Conservation (phyloP, 1,140 invertebrate species). For the Euwallacea similis region DNA sequence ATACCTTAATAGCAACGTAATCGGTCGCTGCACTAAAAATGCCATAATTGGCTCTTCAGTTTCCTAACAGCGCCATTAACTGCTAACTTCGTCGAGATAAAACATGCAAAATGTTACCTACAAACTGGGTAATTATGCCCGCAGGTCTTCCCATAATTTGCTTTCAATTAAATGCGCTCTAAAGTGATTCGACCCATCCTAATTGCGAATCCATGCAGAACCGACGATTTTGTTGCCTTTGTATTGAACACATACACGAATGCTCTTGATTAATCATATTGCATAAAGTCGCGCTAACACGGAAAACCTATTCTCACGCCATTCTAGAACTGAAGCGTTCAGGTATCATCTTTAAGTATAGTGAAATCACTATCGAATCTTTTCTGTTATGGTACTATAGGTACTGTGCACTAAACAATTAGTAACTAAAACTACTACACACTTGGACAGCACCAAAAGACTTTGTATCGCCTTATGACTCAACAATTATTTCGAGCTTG, state of each 20-base stretch:
- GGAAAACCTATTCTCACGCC: no score
- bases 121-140: conserved; percentile 30
- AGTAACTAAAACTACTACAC: no score
- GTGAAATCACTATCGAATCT: no score
- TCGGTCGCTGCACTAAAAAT: conserved; percentile 34
- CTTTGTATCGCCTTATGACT: no score
- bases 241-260: conserved; percentile 19
- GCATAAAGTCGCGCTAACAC: no score
- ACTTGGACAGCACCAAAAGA: no score
- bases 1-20: conserved; percentile 36
- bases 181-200: conserved; percentile 32
- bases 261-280: neutral
- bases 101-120: conserved; percentile 34
- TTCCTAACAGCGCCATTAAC: conserved; percentile 36
- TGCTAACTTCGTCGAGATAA: conserved; percentile 26
- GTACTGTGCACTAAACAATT: no score
- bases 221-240: conserved; percentile 13
- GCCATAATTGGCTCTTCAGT: conserved; percentile 36
- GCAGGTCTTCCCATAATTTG: conserved; percentile 26
- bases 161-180: conserved; percentile 33
- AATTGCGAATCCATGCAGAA: conserved; percentile 30
- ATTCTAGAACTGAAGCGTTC: no score
- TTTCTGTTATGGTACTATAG: no score
- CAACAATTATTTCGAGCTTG: no score
- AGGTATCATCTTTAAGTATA: no score